Evolutionary conservation across 2,888 invertebrate species (phyloP).

Genomic region (Tetropium fuscum): DNA sequence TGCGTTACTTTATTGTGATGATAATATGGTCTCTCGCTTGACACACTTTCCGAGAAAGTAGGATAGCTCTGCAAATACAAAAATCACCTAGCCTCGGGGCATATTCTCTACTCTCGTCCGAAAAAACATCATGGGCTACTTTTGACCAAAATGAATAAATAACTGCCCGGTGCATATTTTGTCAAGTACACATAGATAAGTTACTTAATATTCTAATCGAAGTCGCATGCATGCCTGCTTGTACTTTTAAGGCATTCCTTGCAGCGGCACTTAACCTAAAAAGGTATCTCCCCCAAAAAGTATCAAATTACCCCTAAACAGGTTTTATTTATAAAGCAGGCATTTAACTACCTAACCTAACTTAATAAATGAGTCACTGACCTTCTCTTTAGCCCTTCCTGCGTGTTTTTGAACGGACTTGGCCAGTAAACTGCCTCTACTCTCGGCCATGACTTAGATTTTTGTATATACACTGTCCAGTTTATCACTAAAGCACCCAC

Average conservation of each 20-base stretch:
- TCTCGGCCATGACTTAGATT: constrained; percentile 81
- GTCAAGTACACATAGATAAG: not conserved
- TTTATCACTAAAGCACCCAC: constrained; percentile 46
- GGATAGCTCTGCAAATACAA: constrained; percentile 43
- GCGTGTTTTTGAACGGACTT: constrained; percentile 96
- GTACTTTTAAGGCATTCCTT: not conserved
- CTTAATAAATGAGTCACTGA: constrained; percentile 68
- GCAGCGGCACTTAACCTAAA: constrained; percentile 4
- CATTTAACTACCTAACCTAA: constrained; percentile 42
- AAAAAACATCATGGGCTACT: constrained; percentile 39
- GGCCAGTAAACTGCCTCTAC: constrained; percentile 92
- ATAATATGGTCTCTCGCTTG: constrained; percentile 30
- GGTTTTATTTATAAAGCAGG: constrained; percentile 24
- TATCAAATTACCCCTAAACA: constrained; percentile 27
- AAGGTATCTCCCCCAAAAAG: constrained; percentile 28
- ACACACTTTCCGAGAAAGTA: constrained; percentile 57
- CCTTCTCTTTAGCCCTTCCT: constrained; percentile 97
- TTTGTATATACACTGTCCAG: constrained; percentile 47
- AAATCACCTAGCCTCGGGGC: constrained; percentile 43
- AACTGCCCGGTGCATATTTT: not conserved
- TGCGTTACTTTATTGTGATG: constrained; percentile 7
- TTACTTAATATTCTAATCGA: constrained; percentile 2
- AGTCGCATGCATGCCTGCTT: not conserved
- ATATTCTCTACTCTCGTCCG: constrained; percentile 31
- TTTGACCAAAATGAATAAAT: constrained; percentile 26